A percentile compares a stretch with the other conserved stretches of the same genome.
These are phyloP conservation scores for Passer domesticus DNA, from an alignment of 2,113 vertebrate genomes.

Conservation along the genomic window DNA sequence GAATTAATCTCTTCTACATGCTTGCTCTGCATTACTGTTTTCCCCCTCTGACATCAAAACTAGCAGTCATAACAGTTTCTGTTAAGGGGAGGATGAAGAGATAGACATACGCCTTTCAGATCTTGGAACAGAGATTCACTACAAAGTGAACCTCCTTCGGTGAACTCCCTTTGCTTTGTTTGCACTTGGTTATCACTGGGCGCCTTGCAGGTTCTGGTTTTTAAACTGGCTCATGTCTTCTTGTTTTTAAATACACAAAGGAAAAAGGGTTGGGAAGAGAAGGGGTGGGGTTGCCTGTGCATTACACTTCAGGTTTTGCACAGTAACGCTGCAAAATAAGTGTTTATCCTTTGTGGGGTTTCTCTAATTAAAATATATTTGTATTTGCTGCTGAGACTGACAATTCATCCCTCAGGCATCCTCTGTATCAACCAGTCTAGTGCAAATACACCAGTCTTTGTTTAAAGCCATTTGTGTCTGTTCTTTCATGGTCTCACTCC, in stretches of 20 bases:
- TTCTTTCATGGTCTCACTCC: neutral
- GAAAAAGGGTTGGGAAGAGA: neutral
- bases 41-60: neutral
- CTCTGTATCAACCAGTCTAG: constrained; percentile 36
- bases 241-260: constrained; percentile 25
- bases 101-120: neutral
- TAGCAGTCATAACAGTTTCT: neutral
- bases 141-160: neutral
- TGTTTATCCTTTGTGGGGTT: constrained; percentile 36
- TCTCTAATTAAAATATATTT: constrained; percentile 70
- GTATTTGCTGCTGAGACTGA: constrained; percentile 66
- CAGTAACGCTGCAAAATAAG: constrained; percentile 6
- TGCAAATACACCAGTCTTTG: constrained; percentile 66
- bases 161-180: constrained; percentile 55
- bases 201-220: constrained; percentile 28
- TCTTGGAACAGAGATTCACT: neutral
- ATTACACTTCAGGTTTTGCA: constrained; percentile 13
- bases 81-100: neutral
- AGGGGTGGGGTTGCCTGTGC: neutral
- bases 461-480: constrained; percentile 47
- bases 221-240: constrained; percentile 53
- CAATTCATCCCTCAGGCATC: constrained; percentile 11
- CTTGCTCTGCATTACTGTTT: neutral
- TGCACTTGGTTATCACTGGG: constrained; percentile 32
- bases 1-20: constrained; percentile 1